Percentiles rank a stretch among this genome's conserved stretches.
Conservation (phyloP, 1,140 invertebrate species). For the Ooceraea biroi region DNA sequence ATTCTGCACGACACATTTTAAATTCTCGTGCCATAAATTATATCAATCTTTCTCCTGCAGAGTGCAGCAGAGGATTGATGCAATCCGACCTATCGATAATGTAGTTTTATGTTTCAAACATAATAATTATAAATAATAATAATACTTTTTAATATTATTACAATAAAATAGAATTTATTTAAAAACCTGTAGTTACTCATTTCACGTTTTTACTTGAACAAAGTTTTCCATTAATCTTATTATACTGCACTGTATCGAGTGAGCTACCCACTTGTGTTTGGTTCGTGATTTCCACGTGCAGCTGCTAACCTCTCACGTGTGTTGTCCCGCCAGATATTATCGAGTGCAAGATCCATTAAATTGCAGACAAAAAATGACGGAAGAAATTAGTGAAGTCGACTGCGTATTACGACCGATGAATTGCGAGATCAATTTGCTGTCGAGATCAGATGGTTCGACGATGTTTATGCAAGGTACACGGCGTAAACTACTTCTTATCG, state of each 20-base stretch:
- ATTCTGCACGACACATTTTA: neutral
- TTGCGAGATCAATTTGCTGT: constrained; percentile 90
- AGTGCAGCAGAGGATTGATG: neutral
- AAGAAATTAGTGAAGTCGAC: constrained; percentile 68
- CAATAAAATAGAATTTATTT: neutral
- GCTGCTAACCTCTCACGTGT: neutral
- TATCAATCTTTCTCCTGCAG: neutral
- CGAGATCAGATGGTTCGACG: constrained; percentile 91
- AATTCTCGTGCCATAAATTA: neutral
- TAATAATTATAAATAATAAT: constrained; percentile 2
- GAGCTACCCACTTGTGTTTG: neutral
- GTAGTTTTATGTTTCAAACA: neutral
- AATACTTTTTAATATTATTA: neutral
- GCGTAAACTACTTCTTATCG: neutral
- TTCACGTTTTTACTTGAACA: too few relatives aligned
- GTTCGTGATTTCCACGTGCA: neutral
- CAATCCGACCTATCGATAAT: neutral
- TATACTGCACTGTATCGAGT: neutral
- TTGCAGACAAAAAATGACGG: constrained; percentile 52
- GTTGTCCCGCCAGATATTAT: constrained; percentile 38
- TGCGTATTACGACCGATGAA: constrained; percentile 84
- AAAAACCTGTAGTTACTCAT: neutral
- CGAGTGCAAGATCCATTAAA: neutral
- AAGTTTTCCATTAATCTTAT: too few relatives aligned
- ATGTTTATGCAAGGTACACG: constrained; percentile 90